A percentile compares a stretch with the other conserved stretches of the same genome.
phyloP scores from a whole-genome alignment of 2,113 vertebrate species.

The Mesembrinibis cayennensis region DNA sequence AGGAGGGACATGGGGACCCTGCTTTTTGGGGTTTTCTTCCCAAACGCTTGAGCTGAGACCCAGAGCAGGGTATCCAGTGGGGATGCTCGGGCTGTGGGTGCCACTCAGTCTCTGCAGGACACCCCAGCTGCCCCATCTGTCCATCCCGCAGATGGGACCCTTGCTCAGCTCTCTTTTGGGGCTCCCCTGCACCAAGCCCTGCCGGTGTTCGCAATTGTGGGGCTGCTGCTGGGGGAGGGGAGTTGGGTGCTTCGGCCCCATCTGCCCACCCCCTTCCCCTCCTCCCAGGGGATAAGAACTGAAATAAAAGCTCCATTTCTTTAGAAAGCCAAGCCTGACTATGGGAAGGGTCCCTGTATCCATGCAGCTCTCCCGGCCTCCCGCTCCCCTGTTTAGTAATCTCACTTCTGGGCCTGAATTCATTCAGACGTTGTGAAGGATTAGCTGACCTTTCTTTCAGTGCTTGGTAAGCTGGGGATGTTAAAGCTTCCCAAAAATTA shows the following conservation, averaged over 20 bases:
- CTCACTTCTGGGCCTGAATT: conserved; percentile 64
- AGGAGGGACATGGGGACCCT: rapidly evolving
- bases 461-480: conserved; percentile 55
- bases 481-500: conserved; percentile 71
- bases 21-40: rapidly evolving
- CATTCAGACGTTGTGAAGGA: conserved; percentile 58
- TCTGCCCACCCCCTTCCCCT: neutral
- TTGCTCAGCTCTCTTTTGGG: neutral
- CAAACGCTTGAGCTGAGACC: neutral
- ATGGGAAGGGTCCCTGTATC: conserved; percentile 54
- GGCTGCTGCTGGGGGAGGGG: neutral
- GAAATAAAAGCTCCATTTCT: conserved; percentile 58
- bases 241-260: neutral
- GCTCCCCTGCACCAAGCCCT: neutral
- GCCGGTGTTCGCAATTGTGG: neutral
- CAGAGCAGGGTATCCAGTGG: neutral
- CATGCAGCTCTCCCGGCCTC: conserved; percentile 44
- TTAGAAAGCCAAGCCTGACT: conserved; percentile 31
- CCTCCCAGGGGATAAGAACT: neutral
- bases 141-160: rapidly evolving
- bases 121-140: rapidly evolving
- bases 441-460: conserved; percentile 75
- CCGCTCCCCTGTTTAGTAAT: conserved; percentile 40
- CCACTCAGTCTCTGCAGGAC: neutral
- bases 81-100: rapidly evolving